phyloP scores from a whole-genome alignment of 2,888 invertebrate genomes.

The Troides aeacus region DNA sequence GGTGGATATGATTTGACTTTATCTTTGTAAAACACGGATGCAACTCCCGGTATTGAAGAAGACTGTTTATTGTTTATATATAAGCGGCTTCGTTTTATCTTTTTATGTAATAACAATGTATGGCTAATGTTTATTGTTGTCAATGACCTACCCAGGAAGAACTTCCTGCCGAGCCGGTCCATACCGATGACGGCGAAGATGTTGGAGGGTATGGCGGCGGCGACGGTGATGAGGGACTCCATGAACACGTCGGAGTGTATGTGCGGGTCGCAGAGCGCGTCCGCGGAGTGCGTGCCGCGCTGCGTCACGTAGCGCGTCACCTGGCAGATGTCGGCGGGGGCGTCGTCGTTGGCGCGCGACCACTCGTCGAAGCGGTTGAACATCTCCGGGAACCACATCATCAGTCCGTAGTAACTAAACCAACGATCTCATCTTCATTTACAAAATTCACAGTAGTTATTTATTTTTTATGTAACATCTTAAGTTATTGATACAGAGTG shows the following conservation, averaged over 20 bases:
- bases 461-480: too few species aligned
- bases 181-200: conserved; percentile 90
- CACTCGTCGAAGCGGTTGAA: conserved; percentile 94
- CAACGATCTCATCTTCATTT: not conserved
- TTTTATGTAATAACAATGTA: too few species aligned
- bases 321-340: conserved; percentile 85
- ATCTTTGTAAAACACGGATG: too few species aligned
- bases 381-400: conserved; percentile 98
- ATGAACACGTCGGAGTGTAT: conserved; percentile 90
- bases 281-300: conserved; percentile 81
- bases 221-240: conserved; percentile 92
- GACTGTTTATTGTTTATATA: too few species aligned
- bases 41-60: too few species aligned
- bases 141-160: conserved; percentile 84
- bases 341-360: conserved; percentile 83
- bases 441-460: not conserved
- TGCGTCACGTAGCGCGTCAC: conserved; percentile 89
- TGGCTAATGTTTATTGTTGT: too few species aligned
- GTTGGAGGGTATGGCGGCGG: conserved; percentile 92
- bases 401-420: conserved; percentile 91
- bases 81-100: too few species aligned
- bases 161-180: conserved; percentile 92
- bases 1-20: too few species aligned
- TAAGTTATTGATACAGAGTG: too few species aligned
- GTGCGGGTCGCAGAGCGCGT: conserved; percentile 82